Evolutionary conservation across 2,797 vertebrate species (phyloP), one percentile per base, ranked within the genome.

Genomic region (Gobionotothen gibberifrons): DNA sequence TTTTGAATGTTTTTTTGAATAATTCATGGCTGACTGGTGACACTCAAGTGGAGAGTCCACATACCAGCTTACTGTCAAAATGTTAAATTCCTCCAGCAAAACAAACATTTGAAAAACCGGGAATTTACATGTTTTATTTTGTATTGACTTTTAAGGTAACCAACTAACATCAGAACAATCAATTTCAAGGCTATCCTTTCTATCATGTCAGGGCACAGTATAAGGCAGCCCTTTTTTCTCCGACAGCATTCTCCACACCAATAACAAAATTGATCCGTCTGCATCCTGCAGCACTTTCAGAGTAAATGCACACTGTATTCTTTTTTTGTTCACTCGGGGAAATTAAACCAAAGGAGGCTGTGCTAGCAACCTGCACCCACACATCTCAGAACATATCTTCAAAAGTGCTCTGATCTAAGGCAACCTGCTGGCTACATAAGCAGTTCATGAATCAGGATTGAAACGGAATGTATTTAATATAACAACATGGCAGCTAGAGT

Each of bases 221-320:
- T 36, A 65, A 56, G 47, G 49, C 6, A 19, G 54, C 3, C 22
- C 42, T 72, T 44, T 36, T 11, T 42, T 42, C 58, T 65, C 74
- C 43, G 48, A 85, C 62, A 78, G 44, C 53, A 57, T 77, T 80
- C 77, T 74, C 71, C 72, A 79, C 75, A 81, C 65, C 65, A 81
- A 83, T 87, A 89, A 85, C 67, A 72, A 29, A 83, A 90, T 90
- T 89, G 84, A 90, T 86, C 83, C 1, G 74, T 87, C 83, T 86
- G 79, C 81, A 64, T 85, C 85, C 79, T 72, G 70, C 81, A 87
- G 82, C 86, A 57, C 64, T 87, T 82, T 36, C 29, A 65, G 71
- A 89, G 83, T 88, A 90, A 88, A 92, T 86, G 82, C 78, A 78
- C 82, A 85, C 72, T 86, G 85, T 86, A 81, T 91, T 91, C 76